phyloP scores from a whole-genome alignment of 1,140 invertebrate species.

The Zaprionus taronus region DNA sequence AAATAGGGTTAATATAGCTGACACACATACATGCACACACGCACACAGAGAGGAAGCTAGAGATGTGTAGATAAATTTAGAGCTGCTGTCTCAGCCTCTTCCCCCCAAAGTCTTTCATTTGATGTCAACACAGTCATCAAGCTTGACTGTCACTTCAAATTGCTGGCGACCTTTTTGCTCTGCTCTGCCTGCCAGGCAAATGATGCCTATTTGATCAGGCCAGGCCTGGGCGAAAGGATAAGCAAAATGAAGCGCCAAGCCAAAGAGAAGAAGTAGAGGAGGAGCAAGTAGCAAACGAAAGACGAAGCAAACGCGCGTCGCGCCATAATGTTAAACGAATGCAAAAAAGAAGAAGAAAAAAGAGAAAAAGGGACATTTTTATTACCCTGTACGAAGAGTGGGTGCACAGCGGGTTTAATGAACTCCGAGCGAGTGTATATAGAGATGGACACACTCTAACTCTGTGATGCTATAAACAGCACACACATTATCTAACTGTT shows the following conservation, averaged over 20 bases:
- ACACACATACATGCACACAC: constrained; percentile 9
- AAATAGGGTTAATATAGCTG: constrained; percentile 75
- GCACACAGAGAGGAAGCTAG: not conserved
- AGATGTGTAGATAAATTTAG: constrained; percentile 26
- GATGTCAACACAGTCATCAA: constrained; percentile 80
- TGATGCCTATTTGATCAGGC: constrained; percentile 81
- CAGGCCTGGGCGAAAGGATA: constrained; percentile 66
- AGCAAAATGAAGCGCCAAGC: constrained; percentile 60
- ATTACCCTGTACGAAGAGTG: constrained; percentile 19
- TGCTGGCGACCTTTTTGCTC: constrained; percentile 63
- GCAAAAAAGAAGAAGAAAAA: constrained; percentile 26
- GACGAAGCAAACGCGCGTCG: constrained; percentile 14
- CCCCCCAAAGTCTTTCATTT: constrained; percentile 21
- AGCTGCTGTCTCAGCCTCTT: constrained; percentile 41
- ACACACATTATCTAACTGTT: constrained; percentile 7
- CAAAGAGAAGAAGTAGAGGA: constrained; percentile 17
- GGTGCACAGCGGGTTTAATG: not conserved
- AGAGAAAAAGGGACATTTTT: constrained; percentile 24
- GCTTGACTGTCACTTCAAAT: constrained; percentile 73
- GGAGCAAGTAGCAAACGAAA: not conserved
- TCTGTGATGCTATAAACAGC: not conserved
- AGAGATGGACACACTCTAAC: not conserved
- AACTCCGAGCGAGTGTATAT: not conserved
- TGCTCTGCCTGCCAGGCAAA: constrained; percentile 65
- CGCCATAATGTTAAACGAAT: constrained; percentile 15